phyloP scores from a whole-genome alignment of 2,113 vertebrate species.

The Campylomormyrus tamandua region DNA sequence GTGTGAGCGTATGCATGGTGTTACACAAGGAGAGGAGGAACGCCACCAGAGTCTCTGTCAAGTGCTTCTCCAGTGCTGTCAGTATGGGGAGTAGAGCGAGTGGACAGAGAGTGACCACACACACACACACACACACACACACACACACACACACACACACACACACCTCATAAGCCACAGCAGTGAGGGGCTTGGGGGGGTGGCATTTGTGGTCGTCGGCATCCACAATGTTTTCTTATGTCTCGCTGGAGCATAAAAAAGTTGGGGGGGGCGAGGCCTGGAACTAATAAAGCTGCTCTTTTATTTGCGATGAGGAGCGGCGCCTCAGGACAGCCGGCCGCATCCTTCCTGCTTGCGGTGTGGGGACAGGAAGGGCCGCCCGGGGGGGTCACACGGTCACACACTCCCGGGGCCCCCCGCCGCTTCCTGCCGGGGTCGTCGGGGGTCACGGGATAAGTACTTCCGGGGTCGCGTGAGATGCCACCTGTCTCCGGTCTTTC shows the following conservation, averaged over 20 bases:
- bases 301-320: conserved; percentile 46
- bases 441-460: conserved; percentile 56
- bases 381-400: conserved; percentile 56
- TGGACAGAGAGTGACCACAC: conserved; percentile 43
- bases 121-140: conserved; percentile 34
- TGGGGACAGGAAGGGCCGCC: conserved; percentile 58
- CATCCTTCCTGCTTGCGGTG: conserved; percentile 79
- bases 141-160: conserved; percentile 14
- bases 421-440: conserved; percentile 34
- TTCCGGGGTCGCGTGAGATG: conserved; percentile 50
- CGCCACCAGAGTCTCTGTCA: neutral
- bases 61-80: neutral
- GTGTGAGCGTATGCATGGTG: neutral
- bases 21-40: neutral
- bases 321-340: conserved; percentile 69
- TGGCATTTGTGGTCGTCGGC: conserved; percentile 41
- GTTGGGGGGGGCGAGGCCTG: conserved; percentile 55
- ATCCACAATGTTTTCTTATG: conserved; percentile 61
- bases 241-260: conserved; percentile 27
- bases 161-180: conserved; percentile 24
- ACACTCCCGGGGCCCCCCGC: conserved; percentile 40
- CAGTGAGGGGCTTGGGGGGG: conserved; percentile 19
- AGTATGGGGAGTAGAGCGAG: conserved; percentile 10
- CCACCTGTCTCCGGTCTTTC: conserved; percentile 49
- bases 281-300: conserved; percentile 73